Evolutionary conservation across 2,113 vertebrate genomes (phyloP).

Genomic region (Montifringilla adamsi): DNA sequence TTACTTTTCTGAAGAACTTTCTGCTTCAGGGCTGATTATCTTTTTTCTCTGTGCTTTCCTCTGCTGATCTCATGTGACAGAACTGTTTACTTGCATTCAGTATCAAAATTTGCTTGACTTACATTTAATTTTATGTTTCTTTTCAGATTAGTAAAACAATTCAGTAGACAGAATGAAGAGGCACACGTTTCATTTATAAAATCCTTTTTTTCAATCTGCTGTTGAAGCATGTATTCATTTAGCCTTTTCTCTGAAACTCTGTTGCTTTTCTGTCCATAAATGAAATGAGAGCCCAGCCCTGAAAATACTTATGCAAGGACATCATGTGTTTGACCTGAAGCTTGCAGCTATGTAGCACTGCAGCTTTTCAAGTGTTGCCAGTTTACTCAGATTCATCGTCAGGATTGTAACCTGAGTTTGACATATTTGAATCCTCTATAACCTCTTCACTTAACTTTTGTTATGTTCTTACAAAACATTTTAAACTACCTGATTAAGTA

Average conservation of each 20-base stretch:
- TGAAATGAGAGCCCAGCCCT: neutral
- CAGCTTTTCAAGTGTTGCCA: neutral
- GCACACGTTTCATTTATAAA: neutral
- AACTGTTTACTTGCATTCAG: neutral
- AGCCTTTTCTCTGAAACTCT: neutral
- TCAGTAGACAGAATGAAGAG: neutral
- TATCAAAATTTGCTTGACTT: neutral
- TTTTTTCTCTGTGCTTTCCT: neutral
- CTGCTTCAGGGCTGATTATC: neutral
- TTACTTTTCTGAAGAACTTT: neutral
- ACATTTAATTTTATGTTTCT: neutral
- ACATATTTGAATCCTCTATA: neutral
- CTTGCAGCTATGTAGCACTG: neutral
- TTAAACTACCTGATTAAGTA: neutral
- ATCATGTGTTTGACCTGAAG: neutral
- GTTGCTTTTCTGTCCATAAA: neutral
- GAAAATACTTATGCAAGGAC: neutral
- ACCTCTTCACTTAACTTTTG: neutral
- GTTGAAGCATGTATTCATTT: neutral
- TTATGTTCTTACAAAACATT: neutral
- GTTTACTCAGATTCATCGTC: neutral
- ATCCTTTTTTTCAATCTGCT: neutral
- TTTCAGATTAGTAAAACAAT: neutral
- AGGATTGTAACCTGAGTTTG: neutral
- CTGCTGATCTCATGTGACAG: neutral